Conservation (phyloP, 2,113 vertebrate species). For the Cyanoderma ruficeps region DNA sequence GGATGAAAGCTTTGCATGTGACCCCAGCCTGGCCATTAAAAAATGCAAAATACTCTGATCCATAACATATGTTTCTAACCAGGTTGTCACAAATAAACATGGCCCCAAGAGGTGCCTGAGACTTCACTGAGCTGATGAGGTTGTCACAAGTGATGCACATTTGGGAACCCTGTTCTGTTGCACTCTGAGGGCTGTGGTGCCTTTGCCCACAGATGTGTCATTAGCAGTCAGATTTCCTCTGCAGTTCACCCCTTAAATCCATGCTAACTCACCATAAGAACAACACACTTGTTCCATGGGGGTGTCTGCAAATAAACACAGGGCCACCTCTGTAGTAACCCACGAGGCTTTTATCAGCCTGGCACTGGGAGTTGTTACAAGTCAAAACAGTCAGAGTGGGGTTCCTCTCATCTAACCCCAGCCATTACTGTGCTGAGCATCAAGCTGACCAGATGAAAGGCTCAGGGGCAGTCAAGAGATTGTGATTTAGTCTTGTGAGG, state of each 20-base stretch:
- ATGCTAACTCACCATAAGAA: background rate
- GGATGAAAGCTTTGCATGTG: background rate
- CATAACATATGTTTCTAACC: background rate
- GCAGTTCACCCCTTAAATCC: background rate
- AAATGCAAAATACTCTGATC: background rate
- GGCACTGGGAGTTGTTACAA: background rate
- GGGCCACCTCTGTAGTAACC: background rate
- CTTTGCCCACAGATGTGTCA: background rate
- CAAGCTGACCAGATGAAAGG: background rate
- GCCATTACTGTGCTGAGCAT: background rate
- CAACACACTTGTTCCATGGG: background rate
- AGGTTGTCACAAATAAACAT: background rate
- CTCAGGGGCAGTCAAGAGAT: background rate
- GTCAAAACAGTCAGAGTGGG: background rate
- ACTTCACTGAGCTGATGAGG: background rate
- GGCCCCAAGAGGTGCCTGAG: background rate
- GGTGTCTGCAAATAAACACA: background rate
- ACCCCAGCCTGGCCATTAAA: background rate
- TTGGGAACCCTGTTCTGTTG: background rate
- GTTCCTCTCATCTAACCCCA: background rate
- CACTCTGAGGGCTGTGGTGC: background rate
- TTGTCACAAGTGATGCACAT: fast-evolving
- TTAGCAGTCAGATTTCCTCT: background rate
- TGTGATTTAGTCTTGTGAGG: background rate
- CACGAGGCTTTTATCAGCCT: background rate